A percentile compares a stretch with the other conserved stretches of the same genome.
These are phyloP conservation scores for Oikopleura vanhoeffeni DNA, from an alignment of 23 tunicate species.

Conservation along the genomic window DNA sequence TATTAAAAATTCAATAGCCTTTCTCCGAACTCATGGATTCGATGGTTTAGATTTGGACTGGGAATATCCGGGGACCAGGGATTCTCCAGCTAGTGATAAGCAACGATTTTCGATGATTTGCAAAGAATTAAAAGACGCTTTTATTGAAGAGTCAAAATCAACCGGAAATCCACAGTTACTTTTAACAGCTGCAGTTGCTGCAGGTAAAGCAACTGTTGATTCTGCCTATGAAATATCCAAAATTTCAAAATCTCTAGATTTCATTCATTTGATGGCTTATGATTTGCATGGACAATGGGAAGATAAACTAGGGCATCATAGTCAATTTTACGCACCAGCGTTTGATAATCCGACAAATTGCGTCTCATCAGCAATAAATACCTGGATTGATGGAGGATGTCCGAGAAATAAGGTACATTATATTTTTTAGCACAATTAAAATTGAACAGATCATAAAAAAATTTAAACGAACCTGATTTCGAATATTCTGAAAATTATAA, in stretches of 20 bases:
- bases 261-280: constrained; percentile 74
- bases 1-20: background rate
- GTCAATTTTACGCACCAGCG: constrained; percentile 22
- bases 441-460: too few relatives aligned
- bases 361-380: background rate
- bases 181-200: constrained; percentile 8
- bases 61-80: background rate
- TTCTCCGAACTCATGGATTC: background rate
- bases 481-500: too few relatives aligned
- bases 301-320: constrained; percentile 30
- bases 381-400: constrained; percentile 50
- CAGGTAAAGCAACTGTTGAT: background rate
- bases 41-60: too few relatives aligned
- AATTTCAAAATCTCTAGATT: constrained; percentile 21
- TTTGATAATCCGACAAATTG: constrained; percentile 5
- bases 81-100: background rate
- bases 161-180: background rate
- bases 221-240: background rate
- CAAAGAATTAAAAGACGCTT: background rate
- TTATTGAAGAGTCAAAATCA: background rate
- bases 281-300: constrained; percentile 66
- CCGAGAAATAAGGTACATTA: constrained; percentile 22
- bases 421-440: too few relatives aligned
- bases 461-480: too few relatives aligned
- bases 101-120: constrained; percentile 15